Conservation (phyloP, 2,113 vertebrate genomes). For the Erythrolamprus reginae region DNA sequence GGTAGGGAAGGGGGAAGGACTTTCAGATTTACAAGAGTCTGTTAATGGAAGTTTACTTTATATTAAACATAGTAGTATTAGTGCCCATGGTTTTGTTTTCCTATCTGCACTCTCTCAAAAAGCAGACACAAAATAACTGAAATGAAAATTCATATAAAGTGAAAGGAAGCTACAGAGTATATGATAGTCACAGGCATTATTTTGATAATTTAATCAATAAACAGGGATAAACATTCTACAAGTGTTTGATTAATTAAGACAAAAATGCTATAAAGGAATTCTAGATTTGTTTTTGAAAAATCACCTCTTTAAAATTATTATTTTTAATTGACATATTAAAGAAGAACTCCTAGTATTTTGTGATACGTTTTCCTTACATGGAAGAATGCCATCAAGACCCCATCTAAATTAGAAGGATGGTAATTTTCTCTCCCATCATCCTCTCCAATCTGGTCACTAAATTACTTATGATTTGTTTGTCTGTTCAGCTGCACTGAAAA, state of each 20-base stretch:
- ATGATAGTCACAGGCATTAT: background rate
- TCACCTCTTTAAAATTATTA: background rate
- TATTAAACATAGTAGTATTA: background rate
- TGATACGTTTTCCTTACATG: constrained; percentile 2
- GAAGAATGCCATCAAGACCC: constrained; percentile 3
- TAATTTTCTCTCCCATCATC: constrained; percentile 25
- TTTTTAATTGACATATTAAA: background rate
- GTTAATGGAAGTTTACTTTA: background rate
- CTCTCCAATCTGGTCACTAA: constrained; percentile 19
- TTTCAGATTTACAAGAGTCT: background rate
- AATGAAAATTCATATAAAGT: background rate
- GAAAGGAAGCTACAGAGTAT: background rate
- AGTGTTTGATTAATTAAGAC: background rate
- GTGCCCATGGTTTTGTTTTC: background rate
- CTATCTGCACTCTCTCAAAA: background rate
- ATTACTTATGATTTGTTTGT: constrained; percentile 28
- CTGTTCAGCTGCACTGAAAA: background rate
- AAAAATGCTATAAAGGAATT: background rate
- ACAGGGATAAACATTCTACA: background rate
- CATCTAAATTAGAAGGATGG: background rate
- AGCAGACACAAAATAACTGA: background rate
- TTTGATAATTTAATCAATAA: background rate
- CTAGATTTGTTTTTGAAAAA: background rate
- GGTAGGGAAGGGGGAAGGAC: background rate
- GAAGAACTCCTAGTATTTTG: constrained; percentile 19